A percentile compares a stretch with the other conserved stretches of the same genome.
phyloP scores from a whole-genome alignment of 2,113 vertebrate species.

The Malurus elegans region DNA sequence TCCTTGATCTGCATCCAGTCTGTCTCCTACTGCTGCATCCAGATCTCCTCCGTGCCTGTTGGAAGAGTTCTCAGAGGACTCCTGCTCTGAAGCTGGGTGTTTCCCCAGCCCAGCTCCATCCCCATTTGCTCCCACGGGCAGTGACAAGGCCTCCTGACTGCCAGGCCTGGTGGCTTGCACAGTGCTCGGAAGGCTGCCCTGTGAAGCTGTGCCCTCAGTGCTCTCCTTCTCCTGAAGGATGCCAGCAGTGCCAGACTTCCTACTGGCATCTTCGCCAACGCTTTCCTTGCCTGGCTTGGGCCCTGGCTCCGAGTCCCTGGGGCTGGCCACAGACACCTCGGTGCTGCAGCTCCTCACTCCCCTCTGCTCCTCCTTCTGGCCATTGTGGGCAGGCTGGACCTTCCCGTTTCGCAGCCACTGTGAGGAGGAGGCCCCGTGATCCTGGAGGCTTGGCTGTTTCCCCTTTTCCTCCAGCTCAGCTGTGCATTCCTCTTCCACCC shows the following conservation, averaged over 20 bases:
- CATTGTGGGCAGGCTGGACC: not conserved
- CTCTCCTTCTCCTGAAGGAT: not conserved
- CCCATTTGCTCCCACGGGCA: accelerated
- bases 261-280: not conserved
- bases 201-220: not conserved
- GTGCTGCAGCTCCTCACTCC: not conserved
- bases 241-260: not conserved
- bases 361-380: not conserved
- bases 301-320: not conserved
- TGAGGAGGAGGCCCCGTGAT: not conserved
- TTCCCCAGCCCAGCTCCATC: not conserved
- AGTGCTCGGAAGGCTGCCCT: not conserved
- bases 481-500: constrained; percentile 12
- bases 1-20: constrained; percentile 8
- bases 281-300: not conserved
- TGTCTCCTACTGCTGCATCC: not conserved
- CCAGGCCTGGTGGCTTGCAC: not conserved
- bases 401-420: not conserved
- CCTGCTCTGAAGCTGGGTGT: not conserved
- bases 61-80: not conserved
- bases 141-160: not conserved
- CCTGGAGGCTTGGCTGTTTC: not conserved
- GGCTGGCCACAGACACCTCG: not conserved
- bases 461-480: constrained; percentile 30
- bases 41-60: not conserved